A percentile compares a stretch with the other conserved stretches of the same genome.
These are phyloP conservation scores for Perca flavescens DNA, from an alignment of 2,113 vertebrate species.

Conservation along the genomic window DNA sequence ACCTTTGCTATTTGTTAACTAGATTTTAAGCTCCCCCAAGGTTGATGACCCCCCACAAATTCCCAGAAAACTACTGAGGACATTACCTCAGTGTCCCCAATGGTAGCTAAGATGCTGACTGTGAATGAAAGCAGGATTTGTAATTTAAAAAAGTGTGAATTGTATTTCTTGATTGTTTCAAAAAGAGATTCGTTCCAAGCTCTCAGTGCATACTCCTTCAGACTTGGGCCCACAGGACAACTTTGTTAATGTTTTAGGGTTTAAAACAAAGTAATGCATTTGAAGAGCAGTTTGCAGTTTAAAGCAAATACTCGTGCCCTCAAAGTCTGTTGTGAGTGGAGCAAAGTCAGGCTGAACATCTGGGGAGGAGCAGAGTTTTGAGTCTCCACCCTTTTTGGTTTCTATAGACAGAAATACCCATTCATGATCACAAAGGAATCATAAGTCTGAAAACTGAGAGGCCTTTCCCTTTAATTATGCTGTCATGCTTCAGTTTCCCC, in stretches of 20 bases:
- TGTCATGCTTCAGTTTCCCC: not conserved
- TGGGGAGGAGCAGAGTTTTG: constrained; percentile 2
- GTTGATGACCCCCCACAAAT: not conserved
- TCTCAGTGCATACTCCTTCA: not conserved
- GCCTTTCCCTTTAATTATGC: not conserved
- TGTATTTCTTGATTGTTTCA: not conserved
- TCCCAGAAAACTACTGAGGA: not conserved
- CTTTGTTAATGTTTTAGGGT: not conserved
- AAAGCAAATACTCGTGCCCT: not conserved
- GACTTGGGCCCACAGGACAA: too few relatives aligned
- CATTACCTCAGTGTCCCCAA: not conserved
- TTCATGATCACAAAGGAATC: constrained; percentile 17
- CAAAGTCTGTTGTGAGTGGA: not conserved
- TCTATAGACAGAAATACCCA: constrained; percentile 10
- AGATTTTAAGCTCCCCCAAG: not conserved
- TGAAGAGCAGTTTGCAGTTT: not conserved
- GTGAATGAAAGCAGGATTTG: not conserved
- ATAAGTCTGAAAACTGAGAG: not conserved
- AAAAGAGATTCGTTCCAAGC: not conserved
- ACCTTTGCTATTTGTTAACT: not conserved
- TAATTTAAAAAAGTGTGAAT: not conserved
- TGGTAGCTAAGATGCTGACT: not conserved
- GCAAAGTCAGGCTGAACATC: constrained; percentile 24
- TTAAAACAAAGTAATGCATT: not conserved
- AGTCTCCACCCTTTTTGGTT: constrained; percentile 4